phyloP scores from a whole-genome alignment of 2,888 invertebrate genomes.

The Artemia sinica region DNA sequence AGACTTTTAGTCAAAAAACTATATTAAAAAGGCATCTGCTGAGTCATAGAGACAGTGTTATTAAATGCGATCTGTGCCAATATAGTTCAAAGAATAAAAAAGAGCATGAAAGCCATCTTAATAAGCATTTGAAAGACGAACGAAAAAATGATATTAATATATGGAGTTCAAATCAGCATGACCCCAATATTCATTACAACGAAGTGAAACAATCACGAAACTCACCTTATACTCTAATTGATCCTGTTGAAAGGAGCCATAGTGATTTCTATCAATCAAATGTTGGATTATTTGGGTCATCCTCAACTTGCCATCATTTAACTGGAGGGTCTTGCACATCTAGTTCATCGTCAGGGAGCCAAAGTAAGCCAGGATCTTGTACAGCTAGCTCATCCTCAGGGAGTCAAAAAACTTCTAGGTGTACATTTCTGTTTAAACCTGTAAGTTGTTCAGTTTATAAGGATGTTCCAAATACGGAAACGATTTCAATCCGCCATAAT shows the following conservation, averaged over 20 bases:
- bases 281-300: too few species aligned
- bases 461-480: not conserved
- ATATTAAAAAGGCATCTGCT: conserved; percentile 7
- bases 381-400: not conserved
- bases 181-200: too few species aligned
- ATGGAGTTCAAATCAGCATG: too few species aligned
- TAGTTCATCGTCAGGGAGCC: not conserved
- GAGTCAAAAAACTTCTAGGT: not conserved
- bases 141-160: not conserved
- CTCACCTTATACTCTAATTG: too few species aligned
- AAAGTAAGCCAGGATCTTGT: not conserved
- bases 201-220: too few species aligned
- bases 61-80: not conserved
- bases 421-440: not conserved
- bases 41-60: not conserved
- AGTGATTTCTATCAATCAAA: too few species aligned
- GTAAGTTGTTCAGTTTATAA: not conserved
- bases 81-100: not conserved
- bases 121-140: not conserved
- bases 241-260: too few species aligned
- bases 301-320: not conserved
- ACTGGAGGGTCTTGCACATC: conserved; percentile 1
- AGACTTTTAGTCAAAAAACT: not conserved
- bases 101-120: not conserved
- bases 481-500: not conserved